phyloP scores from a whole-genome alignment of 2,113 vertebrate species.

The Trematomus loennbergii region DNA sequence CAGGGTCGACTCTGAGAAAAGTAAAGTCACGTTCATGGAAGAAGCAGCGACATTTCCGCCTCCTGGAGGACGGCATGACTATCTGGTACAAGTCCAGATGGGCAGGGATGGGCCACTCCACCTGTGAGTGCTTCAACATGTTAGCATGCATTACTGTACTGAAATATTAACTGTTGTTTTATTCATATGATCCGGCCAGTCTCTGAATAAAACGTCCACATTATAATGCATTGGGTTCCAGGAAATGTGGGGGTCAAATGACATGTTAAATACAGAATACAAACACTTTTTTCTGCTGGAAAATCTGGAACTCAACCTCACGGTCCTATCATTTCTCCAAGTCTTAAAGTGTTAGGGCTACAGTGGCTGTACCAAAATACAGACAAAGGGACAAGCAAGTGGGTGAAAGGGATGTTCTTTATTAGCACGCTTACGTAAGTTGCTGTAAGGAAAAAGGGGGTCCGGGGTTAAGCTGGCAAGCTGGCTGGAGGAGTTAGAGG shows the following conservation, averaged over 20 bases:
- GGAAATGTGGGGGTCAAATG: not conserved
- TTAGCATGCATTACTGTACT: not conserved
- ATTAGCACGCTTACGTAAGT: too few species aligned
- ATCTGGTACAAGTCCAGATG: constrained; percentile 94
- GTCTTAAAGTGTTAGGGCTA: too few species aligned
- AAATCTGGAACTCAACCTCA: not conserved
- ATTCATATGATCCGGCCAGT: not conserved
- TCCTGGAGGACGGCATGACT: constrained; percentile 92
- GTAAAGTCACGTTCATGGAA: constrained; percentile 94
- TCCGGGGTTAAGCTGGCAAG: too few species aligned
- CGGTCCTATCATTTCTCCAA: not conserved
- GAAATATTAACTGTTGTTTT: not conserved
- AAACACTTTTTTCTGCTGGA: not conserved
- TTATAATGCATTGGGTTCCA: not conserved
- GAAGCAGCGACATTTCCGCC: constrained; percentile 91
- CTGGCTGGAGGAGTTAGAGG: too few species aligned
- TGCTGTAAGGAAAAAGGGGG: too few species aligned
- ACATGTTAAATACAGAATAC: not conserved
- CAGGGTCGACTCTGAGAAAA: constrained; percentile 90
- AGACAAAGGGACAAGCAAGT: too few species aligned
- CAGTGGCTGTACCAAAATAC: too few species aligned
- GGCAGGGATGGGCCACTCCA: constrained; percentile 87
- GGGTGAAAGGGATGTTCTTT: too few species aligned
- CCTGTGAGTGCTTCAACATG: constrained; percentile 82
- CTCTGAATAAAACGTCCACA: not conserved